Evolutionary conservation across 1,140 invertebrate genomes (phyloP), one percentile per base, ranked within the genome.

Genomic region (Polyergus mexicanus): DNA sequence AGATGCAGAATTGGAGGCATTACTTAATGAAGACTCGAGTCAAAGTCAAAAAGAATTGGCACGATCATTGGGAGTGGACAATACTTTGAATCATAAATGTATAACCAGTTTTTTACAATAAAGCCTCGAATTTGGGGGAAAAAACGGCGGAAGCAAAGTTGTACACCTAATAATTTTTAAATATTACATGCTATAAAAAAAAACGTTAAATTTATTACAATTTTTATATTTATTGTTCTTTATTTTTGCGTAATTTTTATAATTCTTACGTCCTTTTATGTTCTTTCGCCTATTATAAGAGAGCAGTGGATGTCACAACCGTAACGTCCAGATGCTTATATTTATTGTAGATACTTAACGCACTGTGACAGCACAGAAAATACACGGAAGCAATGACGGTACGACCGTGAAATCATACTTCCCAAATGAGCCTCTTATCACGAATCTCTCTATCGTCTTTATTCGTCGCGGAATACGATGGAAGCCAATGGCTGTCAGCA

Each of bases 401-500:
- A 83, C 68, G 78, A 62, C 78, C 68, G 78, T 83, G 78, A 83
- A 83, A 83, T 83, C 68, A 41, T 83, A 71, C 78, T 83, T 83
- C 74, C 78, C 78, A 83, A 83, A 83, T 74, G 78, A 72, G 78
- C 68, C 41, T 83, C 78, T 74, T 83, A 83, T 83, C 74, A 83
- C 25, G 78, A 83, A 74, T 83, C 74, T 83, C 78, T 74, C 78
- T 54, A 38, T 51, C 68, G 68, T 83, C 68, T 83, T 83, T 83
- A 83, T 83, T 83, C 47, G 54, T 54, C 54, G 41, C 78, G 35
- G 78, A 58, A 69, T 74, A 74, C 78, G n/a, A n/a, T n/a, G n/a
- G n/a, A 83, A 68, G 78, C 78, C 78, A 83, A 83, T 83, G 78
- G 78, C 78, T 83, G n/a, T n/a, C 78, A 83, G 78, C 78, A 83